Evolutionary conservation across 2,797 vertebrate genomes (phyloP).

Genomic region (Sorex maritimensis): DNA sequence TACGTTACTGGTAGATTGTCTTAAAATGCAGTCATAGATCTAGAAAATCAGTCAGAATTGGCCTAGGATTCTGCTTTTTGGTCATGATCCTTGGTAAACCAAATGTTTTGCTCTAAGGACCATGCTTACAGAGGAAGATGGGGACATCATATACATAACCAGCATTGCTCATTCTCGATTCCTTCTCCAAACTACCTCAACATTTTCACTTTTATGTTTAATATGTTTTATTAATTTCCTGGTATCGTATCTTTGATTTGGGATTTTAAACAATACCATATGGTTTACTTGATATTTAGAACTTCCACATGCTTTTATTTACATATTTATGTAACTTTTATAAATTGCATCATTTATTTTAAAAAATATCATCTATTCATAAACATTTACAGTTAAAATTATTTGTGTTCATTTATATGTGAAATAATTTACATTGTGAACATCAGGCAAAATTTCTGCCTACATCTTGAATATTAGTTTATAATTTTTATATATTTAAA

Average conservation of each 20-base stretch:
- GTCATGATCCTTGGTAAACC: not conserved
- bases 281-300: not conserved
- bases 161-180: conserved; percentile 15
- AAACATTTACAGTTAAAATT: not conserved
- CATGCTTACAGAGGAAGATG: not conserved
- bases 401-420: not conserved
- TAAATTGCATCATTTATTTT: not conserved
- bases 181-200: not conserved
- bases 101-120: not conserved
- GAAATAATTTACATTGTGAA: conserved; percentile 6
- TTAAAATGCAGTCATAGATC: not conserved
- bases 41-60: not conserved
- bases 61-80: not conserved
- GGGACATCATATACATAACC: not conserved
- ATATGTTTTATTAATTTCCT: conserved; percentile 3
- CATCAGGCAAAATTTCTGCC: not conserved
- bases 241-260: not conserved
- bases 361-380: not conserved
- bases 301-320: not conserved
- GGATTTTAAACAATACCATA: not conserved
- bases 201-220: not conserved
- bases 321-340: not conserved
- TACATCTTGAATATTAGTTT: not conserved
- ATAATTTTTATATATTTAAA: conserved; percentile 22
- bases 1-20: not conserved